phyloP scores from a whole-genome alignment of 2,888 invertebrate species.

The Drosophila pseudotakahashii region DNA sequence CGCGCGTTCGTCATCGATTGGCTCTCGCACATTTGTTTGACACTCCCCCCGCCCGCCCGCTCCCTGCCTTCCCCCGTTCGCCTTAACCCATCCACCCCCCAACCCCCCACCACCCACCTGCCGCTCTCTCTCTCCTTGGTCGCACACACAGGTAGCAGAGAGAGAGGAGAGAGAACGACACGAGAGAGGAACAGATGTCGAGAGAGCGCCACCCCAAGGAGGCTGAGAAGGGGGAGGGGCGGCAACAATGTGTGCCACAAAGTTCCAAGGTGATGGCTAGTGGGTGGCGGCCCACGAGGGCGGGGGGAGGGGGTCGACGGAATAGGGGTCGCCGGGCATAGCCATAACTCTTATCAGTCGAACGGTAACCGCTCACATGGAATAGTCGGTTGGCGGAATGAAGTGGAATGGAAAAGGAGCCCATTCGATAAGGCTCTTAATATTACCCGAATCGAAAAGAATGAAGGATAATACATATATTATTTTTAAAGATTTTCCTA shows the following conservation, averaged over 20 bases:
- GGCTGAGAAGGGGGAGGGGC: conserved; percentile 11
- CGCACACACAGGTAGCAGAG: conserved; percentile 47
- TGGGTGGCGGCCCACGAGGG: not conserved
- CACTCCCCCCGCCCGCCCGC: conserved; percentile 45
- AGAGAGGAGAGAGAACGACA: conserved; percentile 1
- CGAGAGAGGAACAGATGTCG: conserved; percentile 7
- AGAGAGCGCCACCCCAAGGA: conserved; percentile 29
- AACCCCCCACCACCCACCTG: conserved; percentile 18
- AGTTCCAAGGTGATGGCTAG: conserved; percentile 48
- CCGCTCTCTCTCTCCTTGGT: conserved; percentile 25
- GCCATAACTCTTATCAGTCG: conserved; percentile 63
- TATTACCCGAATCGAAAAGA: not conserved
- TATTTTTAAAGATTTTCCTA: too few relatives aligned
- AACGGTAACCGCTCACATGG: conserved; percentile 53
- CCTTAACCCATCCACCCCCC: conserved; percentile 1
- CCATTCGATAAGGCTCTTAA: not conserved
- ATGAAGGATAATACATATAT: too few relatives aligned
- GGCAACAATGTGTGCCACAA: conserved; percentile 48
- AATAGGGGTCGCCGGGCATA: conserved; percentile 39
- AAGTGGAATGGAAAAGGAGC: not conserved
- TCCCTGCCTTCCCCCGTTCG: conserved; percentile 1
- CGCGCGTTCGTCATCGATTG: conserved; percentile 76
- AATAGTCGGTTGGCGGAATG: conserved; percentile 36
- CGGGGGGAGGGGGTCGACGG: not conserved
- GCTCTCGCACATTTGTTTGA: conserved; percentile 69